Base-by-base conservation (phyloP, 2,888 invertebrate genomes). In the Minunthozetes semirufus region DNA sequence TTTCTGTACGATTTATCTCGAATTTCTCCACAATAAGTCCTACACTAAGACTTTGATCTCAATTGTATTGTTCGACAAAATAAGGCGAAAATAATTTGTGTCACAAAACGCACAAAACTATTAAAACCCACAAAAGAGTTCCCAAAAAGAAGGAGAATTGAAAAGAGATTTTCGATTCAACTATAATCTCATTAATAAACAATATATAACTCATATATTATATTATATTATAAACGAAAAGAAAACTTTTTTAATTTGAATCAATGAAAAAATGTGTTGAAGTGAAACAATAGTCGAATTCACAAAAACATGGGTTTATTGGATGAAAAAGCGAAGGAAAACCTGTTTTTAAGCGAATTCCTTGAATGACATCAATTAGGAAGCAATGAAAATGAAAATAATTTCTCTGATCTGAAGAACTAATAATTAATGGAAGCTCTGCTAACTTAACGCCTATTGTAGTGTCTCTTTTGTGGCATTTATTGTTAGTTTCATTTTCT, bases 141-240 rank as follows among this genome's bases (percentile, higher is more conserved):
- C 13, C 2, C 1, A 22, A 19, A 56, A 56, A 56, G 22, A 63
- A 33, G 17, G 5, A 59, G 29, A 29, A 33, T 33, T 56, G 25
- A 25, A 63, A 17, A 63, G 33, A 63, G 61, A 63, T 63, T 63
- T 63, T 33, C 61, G 29, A 22, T 19, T 68, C 68, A 68, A 68
- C 68, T 68, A 42, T 68, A 68, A 68, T 68, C 68, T 68, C 68
- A 68, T 68, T 68, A 68, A 68, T 68, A 68, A 68, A 68, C 68
- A 68, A 68, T 68, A 68, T 22, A 68, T 42, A 22, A 66, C 6
- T 8, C n/a, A 19, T 53, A 53, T 53, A n/a, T 53, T 8, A 19
- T 17, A 11, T 17, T 53, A 19, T 53, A 3, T 48, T 48, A 6
- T 25, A 56, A 22, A 22, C 22, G 59, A 27, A 68, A 46, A 42